Evolutionary conservation across 1,140 invertebrate species (phyloP).

Genomic region (Sogatella furcifera): DNA sequence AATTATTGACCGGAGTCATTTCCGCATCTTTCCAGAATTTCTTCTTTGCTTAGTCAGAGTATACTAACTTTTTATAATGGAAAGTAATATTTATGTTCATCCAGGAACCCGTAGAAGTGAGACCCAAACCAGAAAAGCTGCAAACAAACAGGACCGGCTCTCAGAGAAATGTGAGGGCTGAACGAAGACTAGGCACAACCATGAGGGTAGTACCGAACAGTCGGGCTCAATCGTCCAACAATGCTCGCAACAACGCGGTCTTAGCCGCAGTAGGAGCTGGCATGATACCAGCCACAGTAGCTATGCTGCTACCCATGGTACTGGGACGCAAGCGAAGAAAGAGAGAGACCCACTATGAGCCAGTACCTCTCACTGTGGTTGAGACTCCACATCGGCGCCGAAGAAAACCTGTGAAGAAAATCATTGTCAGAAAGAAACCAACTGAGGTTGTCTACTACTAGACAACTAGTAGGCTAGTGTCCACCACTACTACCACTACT

Average conservation of each 20-base stretch:
- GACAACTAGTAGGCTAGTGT: too few species aligned
- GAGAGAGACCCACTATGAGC: not conserved
- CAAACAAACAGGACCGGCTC: not conserved
- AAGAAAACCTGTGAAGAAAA: not conserved
- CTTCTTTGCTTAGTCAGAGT: too few species aligned
- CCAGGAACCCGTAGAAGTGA: too few species aligned
- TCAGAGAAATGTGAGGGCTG: not conserved
- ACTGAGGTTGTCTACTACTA: not conserved
- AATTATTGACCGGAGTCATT: too few species aligned
- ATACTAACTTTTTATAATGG: too few species aligned
- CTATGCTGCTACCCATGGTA: slow-evolving; percentile 65
- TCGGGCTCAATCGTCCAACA: not conserved
- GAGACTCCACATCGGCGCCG: not conserved
- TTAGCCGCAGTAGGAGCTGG: slow-evolving; percentile 62
- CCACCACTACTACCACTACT: too few species aligned
- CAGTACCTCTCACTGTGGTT: not conserved
- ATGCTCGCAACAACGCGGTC: slow-evolving; percentile 12
- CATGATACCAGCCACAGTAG: slow-evolving; percentile 66
- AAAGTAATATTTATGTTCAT: too few species aligned
- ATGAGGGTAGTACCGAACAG: not conserved
- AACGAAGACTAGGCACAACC: not conserved
- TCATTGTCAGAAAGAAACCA: not conserved
- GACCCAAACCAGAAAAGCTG: not conserved
- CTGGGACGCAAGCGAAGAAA: slow-evolving; percentile 42
- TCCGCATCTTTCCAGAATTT: too few species aligned